phyloP scores from a whole-genome alignment of 2,888 invertebrate species.

The Mellilla xanthometata region DNA sequence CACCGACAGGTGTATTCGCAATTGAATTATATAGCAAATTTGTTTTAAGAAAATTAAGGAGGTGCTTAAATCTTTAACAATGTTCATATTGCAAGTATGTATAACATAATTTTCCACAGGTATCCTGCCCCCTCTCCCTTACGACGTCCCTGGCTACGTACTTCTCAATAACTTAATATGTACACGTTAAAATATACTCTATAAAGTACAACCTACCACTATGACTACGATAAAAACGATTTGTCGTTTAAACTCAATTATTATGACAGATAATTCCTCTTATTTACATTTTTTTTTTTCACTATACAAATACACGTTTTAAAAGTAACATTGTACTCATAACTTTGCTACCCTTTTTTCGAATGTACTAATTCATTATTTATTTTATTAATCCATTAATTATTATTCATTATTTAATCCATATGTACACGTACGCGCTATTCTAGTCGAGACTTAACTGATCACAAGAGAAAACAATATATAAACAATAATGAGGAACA shows the following conservation, averaged over 20 bases:
- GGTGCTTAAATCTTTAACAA: not conserved
- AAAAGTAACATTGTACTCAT: slow-evolving; percentile 80
- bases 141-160: slow-evolving; percentile 34
- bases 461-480: slow-evolving; percentile 61
- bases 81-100: slow-evolving; percentile 3
- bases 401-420: slow-evolving; percentile 22
- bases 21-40: too few relatives aligned
- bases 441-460: slow-evolving; percentile 77
- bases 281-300: slow-evolving; percentile 72
- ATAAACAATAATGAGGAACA: slow-evolving; percentile 71
- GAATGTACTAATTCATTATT: slow-evolving; percentile 60
- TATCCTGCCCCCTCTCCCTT: slow-evolving; percentile 23
- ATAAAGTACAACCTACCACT: slow-evolving; percentile 73
- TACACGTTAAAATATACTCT: slow-evolving; percentile 68
- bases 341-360: slow-evolving; percentile 68
- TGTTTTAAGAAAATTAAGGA: too few relatives aligned
- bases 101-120: slow-evolving; percentile 16
- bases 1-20: too few relatives aligned
- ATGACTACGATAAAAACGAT: slow-evolving; percentile 79
- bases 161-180: slow-evolving; percentile 57
- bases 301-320: slow-evolving; percentile 71
- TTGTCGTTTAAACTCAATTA: slow-evolving; percentile 77
- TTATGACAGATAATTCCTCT: slow-evolving; percentile 81
- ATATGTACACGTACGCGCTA: slow-evolving; percentile 69
- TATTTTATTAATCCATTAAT: not conserved